phyloP scores from a whole-genome alignment of 1,140 invertebrate species.

The Neotoxoptera formosana region DNA sequence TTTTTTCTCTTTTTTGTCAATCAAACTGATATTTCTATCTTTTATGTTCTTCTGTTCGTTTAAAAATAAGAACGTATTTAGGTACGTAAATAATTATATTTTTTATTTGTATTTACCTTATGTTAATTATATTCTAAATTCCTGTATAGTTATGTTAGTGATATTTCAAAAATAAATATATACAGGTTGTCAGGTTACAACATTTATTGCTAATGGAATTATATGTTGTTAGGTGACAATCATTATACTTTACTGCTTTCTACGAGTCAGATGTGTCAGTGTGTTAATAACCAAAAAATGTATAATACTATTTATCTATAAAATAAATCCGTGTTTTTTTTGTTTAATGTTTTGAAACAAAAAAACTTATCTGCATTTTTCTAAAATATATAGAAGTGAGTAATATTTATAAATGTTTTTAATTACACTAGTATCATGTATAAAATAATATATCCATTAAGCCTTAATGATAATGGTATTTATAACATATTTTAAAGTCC shows the following conservation, averaged over 20 bases:
- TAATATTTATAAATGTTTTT: background rate
- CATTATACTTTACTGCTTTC: background rate
- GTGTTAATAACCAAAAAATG: background rate
- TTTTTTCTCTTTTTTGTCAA: background rate
- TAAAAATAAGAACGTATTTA: background rate
- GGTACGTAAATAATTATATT: background rate
- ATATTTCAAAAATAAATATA: background rate
- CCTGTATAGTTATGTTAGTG: background rate
- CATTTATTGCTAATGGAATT: conserved; percentile 8
- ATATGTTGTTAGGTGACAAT: conserved; percentile 4
- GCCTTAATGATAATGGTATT: background rate
- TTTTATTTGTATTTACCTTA: background rate
- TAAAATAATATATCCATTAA: background rate
- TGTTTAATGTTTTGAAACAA: background rate
- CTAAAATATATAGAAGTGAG: background rate
- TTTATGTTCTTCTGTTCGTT: background rate
- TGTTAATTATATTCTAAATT: background rate
- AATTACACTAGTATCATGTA: background rate
- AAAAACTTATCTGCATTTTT: background rate
- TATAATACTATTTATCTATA: background rate
- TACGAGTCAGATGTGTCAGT: background rate
- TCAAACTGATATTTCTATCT: background rate
- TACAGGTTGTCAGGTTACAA: background rate
- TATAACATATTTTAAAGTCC: background rate
- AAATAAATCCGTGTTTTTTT: background rate